Evolutionary conservation across 2,888 invertebrate genomes (phyloP).

Genomic region (Escarpia spicata): DNA sequence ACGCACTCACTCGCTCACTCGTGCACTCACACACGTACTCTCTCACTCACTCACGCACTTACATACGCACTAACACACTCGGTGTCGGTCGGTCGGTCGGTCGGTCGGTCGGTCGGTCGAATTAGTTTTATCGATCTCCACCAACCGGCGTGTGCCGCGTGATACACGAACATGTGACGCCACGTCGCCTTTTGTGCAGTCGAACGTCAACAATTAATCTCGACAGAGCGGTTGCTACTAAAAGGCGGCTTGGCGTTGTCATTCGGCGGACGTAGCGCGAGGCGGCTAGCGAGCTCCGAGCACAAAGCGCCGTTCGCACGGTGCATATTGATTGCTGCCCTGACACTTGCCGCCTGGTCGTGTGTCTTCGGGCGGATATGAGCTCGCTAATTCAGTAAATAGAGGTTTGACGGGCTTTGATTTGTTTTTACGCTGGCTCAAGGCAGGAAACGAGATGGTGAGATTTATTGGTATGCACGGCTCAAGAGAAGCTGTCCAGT

Average conservation of each 20-base stretch:
- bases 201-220: constrained; percentile 4
- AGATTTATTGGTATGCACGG: constrained; percentile 7
- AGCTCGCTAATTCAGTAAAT: constrained; percentile 1
- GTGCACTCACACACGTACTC: neutral
- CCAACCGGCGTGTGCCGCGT: neutral
- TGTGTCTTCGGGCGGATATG: neutral
- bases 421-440: neutral
- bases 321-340: neutral
- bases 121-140: neutral
- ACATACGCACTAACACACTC: neutral
- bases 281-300: neutral
- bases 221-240: constrained; percentile 16
- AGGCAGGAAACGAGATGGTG: neutral
- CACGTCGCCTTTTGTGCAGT: neutral
- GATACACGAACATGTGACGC: constrained; percentile 10
- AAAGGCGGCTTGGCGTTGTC: constrained; percentile 16
- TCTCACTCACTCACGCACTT: neutral
- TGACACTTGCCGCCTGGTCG: neutral
- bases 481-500: neutral
- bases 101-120: neutral
- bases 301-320: neutral
- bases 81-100: constrained; percentile 1
- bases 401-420: constrained; percentile 3
- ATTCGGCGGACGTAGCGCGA: neutral
- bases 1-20: neutral